Evolutionary conservation across 1,140 invertebrate genomes (phyloP), one percentile per base, ranked within the genome.

Genomic region (Thaumatotibia leucotreta): DNA sequence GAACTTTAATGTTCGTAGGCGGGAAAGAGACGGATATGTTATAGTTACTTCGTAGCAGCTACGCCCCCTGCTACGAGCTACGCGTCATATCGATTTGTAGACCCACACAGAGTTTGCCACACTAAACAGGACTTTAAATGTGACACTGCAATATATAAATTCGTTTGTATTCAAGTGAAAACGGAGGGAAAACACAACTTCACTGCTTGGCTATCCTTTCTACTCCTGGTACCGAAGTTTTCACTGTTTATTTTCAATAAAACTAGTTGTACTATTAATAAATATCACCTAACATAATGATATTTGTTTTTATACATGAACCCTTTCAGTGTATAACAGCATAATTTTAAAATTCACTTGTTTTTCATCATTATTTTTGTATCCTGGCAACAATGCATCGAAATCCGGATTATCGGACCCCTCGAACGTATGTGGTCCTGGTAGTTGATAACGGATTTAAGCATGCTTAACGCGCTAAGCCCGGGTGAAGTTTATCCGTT

Each of bases 401-500:
- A 66, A 68, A 62, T 39, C 29, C 62, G 80, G 83, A 84, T 85
- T 85, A 85, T 72, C 52, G 65, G 69, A 65, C 76, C 65, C 67
- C 68, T 69, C 6, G 4, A 11, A 5, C 45, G 65, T 76, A 83
- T 91, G 83, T 4, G 50, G 9, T 61, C 89, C 82, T 90, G 67
- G 84, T 89, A 80, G 29, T 70, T 74, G 72, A 72, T 80, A 78
- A 76, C 81, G 83, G 86, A 82, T 85, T 86, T 88, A 88, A 86
- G 82, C 89, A 79, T 80, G 82, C 82, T 88, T 88, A 88, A 87
- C 77, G 76, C 72, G 66, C 70, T 81, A 73, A 77, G 74, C 61
- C 76, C 67, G 73, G 73, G 64, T 79, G 35, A 10, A 58, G 52
- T 24, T 52, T 58, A 58, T 58, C 52, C 52, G 24, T 58, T 58